Conservation (phyloP, 2,113 vertebrate species). For the Chunga burmeisteri region DNA sequence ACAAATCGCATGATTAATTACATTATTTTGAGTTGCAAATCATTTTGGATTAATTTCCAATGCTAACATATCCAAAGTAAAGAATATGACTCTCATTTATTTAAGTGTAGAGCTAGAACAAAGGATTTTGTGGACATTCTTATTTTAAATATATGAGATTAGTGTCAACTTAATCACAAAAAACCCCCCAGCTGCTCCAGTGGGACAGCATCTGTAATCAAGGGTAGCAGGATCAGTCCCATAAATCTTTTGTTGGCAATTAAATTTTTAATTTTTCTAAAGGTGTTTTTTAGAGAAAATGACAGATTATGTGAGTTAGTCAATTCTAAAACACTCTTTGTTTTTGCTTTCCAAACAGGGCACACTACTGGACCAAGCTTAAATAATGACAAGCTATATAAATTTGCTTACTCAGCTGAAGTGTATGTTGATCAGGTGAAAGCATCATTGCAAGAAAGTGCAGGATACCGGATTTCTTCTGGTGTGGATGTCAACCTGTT, state of each 20-base stretch:
- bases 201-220: not conserved
- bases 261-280: not conserved
- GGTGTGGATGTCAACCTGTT: conserved; percentile 82
- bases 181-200: not conserved
- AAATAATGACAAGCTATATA: conserved; percentile 89
- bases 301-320: not conserved
- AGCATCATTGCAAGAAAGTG: conserved; percentile 75
- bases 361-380: conserved; percentile 85
- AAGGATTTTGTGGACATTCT: not conserved
- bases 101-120: not conserved
- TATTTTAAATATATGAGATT: not conserved
- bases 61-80: not conserved
- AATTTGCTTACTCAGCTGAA: conserved; percentile 87
- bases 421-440: conserved; percentile 80
- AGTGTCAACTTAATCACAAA: not conserved
- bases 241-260: not conserved
- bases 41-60: not conserved
- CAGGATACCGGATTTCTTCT: conserved; percentile 85
- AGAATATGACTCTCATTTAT: not conserved
- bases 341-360: conserved; percentile 73
- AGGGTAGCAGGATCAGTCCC: not conserved
- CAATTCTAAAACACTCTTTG: not conserved
- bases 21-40: not conserved
- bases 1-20: not conserved
- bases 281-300: not conserved